Base-by-base conservation (phyloP, 92 coral and sea anemone species). In the Chrysogorgia sp. region DNA sequence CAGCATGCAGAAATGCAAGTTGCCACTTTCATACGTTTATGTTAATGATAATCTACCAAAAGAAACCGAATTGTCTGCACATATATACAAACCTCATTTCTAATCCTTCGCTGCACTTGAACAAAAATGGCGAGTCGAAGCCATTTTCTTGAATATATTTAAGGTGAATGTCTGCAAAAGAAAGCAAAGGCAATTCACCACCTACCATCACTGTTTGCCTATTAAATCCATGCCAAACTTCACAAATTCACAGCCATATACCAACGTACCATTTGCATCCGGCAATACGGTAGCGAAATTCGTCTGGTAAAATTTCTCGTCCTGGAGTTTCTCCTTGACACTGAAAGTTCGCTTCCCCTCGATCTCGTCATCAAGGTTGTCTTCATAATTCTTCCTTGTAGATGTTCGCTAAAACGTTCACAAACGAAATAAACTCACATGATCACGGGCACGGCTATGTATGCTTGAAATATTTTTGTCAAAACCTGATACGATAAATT, bases 341-440 rank as follows among this genome's bases (percentile, higher is more conserved):
- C 96, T 91, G 79, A 96, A 96, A 20, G 99, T 96, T 48, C 99
- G 90, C 71, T 96, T 96, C 23, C 99, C 99, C 74, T 96, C 99
- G 63, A 96, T 92, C 47, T 89, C 92, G 84, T 96, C 97, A 55
- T 96, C 99, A 21, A 79, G 84, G 53, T 96, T 96, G 62, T 90
- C 85, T 74, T 87, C 91, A 74, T 96, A 96, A 72, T 96, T 96
- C 92, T 93, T 84, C 75, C 99, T 86, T 52, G 88, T 90, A 81
- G 86, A 93, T 40, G 92, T 80, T 74, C 99, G 87, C 99, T 96
- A 88, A 66, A 82, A 83, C 67, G 49, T 62, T 79, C 57, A 63
- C 66, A 60, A 33, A 43, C 77, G 34, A 75, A 56, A 45, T 69
- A 59, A n/a, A 75, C 29, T 70, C n/a, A n/a, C n/a, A n/a, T n/a